Evolutionary conservation across 2,888 invertebrate species (phyloP).

Genomic region (Parthenolecanium corni): DNA sequence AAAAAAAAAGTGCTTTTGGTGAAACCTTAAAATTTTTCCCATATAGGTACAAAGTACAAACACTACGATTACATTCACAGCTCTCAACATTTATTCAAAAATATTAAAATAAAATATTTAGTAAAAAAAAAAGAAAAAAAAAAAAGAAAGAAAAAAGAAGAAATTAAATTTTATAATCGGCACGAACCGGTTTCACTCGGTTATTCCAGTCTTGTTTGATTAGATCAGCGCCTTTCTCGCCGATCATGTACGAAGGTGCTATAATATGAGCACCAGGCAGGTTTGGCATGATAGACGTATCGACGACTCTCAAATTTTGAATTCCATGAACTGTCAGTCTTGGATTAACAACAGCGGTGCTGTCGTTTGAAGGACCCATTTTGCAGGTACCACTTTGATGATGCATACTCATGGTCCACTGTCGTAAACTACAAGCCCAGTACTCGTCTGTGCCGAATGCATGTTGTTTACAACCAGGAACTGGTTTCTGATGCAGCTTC

Average conservation of each 20-base stretch:
- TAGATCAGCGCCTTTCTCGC: conserved; percentile 46
- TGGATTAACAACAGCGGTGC: conserved; percentile 34
- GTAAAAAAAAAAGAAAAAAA: too few species aligned
- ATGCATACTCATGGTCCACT: conserved; percentile 58
- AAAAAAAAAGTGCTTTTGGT: too few species aligned
- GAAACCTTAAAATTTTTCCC: too few species aligned
- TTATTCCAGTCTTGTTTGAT: conserved; percentile 35
- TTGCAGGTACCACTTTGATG: conserved; percentile 44
- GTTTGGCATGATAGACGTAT: conserved; percentile 46
- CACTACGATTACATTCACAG: too few species aligned
- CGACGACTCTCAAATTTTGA: conserved; percentile 41
- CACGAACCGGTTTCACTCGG: too few species aligned
- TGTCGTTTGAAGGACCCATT: conserved; percentile 34
- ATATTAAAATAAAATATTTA: too few species aligned
- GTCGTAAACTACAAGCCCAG: conserved; percentile 60
- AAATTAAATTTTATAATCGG: too few species aligned
- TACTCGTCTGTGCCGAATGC: conserved; percentile 53
- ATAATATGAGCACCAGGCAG: conserved; percentile 47
- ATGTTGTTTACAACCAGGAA: conserved; percentile 54
- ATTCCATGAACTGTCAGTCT: conserved; percentile 41
- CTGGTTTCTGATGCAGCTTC: conserved; percentile 45
- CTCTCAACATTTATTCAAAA: too few species aligned
- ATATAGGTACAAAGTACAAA: too few species aligned
- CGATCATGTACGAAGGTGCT: conserved; percentile 46
- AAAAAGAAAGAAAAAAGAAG: too few species aligned